Conservation (phyloP, 2,113 vertebrate species). For the Gymnogyps californianus region DNA sequence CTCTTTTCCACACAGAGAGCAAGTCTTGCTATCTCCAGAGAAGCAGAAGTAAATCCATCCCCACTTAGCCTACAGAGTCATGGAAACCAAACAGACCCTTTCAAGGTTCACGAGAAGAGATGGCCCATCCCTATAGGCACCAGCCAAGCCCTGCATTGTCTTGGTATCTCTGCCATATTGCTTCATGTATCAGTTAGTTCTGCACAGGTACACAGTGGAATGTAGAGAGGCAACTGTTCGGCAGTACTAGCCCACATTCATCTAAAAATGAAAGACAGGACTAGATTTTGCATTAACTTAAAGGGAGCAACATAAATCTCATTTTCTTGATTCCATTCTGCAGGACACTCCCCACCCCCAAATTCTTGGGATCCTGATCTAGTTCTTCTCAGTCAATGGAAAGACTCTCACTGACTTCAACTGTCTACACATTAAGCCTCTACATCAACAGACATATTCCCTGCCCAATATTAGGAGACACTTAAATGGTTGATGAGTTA, state of each 20-base stretch:
- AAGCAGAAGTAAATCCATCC: neutral
- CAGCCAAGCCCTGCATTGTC: neutral
- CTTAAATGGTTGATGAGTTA: neutral
- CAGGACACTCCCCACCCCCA: accelerated
- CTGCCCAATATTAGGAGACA: neutral
- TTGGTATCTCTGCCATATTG: neutral
- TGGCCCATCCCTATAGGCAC: neutral
- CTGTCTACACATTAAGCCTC: neutral
- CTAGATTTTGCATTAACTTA: neutral
- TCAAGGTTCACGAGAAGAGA: neutral
- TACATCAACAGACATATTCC: neutral
- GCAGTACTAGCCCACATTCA: too few species aligned
- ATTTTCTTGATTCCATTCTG: neutral
- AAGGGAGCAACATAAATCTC: neutral
- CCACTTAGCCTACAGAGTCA: neutral
- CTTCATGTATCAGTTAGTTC: neutral
- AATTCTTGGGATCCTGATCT: neutral
- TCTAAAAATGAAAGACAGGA: neutral
- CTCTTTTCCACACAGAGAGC: neutral
- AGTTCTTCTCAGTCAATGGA: neutral
- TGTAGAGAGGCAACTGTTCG: neutral
- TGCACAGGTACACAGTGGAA: neutral
- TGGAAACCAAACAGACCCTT: accelerated
- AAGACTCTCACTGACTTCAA: neutral
- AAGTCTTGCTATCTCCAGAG: neutral